Percentiles rank a stretch among this genome's conserved stretches.
These are phyloP conservation scores for Lasioglossum pauxillum DNA, from an alignment of 2,888 invertebrate species.

Conservation along the genomic window DNA sequence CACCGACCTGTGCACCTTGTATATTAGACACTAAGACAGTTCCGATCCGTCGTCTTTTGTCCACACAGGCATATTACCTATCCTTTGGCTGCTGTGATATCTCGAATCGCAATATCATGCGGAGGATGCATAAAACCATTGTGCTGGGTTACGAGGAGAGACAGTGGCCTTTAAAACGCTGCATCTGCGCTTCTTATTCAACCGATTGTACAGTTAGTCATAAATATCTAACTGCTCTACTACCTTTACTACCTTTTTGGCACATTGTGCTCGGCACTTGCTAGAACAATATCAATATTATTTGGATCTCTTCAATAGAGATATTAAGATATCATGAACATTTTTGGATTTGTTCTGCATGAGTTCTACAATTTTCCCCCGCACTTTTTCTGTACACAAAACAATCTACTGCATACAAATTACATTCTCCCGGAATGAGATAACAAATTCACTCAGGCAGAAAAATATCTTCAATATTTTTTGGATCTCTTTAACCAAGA, in stretches of 20 bases:
- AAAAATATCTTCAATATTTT: too few relatives aligned
- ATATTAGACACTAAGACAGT: constrained; percentile 21
- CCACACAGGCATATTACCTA: background rate
- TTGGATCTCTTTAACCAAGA: too few relatives aligned
- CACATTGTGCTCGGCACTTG: background rate
- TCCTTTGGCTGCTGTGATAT: background rate
- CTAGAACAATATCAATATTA: background rate
- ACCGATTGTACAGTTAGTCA: background rate
- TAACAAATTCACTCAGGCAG: too few relatives aligned
- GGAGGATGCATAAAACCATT: background rate
- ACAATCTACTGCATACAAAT: too few relatives aligned
- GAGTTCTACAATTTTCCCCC: too few relatives aligned
- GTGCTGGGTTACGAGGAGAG: background rate
- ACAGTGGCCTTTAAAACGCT: background rate
- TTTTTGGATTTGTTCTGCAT: too few relatives aligned
- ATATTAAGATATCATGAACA: too few relatives aligned
- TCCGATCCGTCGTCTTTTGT: constrained; percentile 26
- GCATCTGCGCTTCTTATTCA: background rate
- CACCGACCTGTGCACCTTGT: constrained; percentile 41
- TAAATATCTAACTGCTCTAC: background rate
- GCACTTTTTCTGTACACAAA: too few relatives aligned
- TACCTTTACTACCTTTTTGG: background rate
- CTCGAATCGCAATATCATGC: background rate
- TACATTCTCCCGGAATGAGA: too few relatives aligned
- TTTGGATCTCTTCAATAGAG: too few relatives aligned